phyloP scores from a whole-genome alignment of 2,797 vertebrate species.

The Dendrocincla tyrannina region DNA sequence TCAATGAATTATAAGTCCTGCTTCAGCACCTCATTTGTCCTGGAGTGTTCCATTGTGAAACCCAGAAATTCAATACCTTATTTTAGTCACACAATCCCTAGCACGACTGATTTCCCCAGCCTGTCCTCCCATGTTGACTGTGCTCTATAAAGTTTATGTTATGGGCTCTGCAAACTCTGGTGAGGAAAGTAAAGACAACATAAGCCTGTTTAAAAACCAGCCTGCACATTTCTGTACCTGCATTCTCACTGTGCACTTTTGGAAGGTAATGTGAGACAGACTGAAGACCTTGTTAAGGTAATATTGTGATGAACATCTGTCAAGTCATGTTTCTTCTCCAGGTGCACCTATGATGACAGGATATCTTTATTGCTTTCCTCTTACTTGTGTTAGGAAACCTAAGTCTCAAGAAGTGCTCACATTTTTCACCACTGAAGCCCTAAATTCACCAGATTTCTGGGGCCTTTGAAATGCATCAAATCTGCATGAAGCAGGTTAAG shows the following conservation, averaged over 20 bases:
- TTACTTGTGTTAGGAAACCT: background rate
- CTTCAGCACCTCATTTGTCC: conserved; percentile 73
- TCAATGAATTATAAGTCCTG: conserved; percentile 85
- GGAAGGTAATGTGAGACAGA: background rate
- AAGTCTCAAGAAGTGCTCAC: background rate
- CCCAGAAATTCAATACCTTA: conserved; percentile 72
- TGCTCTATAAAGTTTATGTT: conserved; percentile 6
- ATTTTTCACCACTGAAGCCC: background rate
- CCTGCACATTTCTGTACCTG: background rate
- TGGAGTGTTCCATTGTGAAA: conserved; percentile 65
- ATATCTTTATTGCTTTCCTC: background rate
- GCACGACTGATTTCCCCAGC: background rate
- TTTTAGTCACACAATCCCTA: conserved; percentile 52
- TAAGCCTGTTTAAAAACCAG: background rate
- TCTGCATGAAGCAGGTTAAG: background rate
- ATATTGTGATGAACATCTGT: background rate
- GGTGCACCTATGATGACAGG: background rate
- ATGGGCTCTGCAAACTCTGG: background rate
- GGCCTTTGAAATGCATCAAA: background rate
- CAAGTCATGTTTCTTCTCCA: background rate
- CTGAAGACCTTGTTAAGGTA: background rate
- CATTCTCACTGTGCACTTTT: background rate
- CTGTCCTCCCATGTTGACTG: background rate
- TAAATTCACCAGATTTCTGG: background rate
- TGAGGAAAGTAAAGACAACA: background rate